Percentiles rank a stretch among this genome's conserved stretches.
phyloP scores from a whole-genome alignment of 2,797 vertebrate species.

The Acomys russatus region DNA sequence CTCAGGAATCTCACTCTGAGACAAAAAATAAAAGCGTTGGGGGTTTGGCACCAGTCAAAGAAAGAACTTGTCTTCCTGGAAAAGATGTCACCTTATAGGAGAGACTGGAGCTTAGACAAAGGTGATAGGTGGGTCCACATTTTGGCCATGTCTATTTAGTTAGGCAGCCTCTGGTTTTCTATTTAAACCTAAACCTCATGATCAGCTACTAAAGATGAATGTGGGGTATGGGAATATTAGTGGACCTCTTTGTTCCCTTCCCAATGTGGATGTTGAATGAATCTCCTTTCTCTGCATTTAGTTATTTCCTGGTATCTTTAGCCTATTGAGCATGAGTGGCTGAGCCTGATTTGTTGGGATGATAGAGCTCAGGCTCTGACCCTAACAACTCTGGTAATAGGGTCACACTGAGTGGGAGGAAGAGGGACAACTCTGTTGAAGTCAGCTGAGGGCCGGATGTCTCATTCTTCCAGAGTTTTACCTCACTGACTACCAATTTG shows the following conservation, averaged over 20 bases:
- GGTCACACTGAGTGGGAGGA: accelerated
- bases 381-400: background rate
- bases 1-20: background rate
- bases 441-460: background rate
- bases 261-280: background rate
- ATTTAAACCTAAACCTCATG: background rate
- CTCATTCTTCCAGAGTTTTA: accelerated
- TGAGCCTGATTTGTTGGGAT: background rate
- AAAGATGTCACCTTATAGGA: background rate
- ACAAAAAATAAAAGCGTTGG: background rate
- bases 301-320: background rate
- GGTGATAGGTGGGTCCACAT: background rate
- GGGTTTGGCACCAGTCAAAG: background rate
- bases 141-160: background rate
- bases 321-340: background rate
- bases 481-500: background rate
- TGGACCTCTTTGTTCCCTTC: background rate
- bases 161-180: background rate
- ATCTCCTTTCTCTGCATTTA: background rate
- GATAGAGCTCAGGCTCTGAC: background rate
- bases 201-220: background rate
- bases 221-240: no score
- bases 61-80: background rate
- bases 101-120: background rate
- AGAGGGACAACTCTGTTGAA: accelerated